Base-by-base conservation (phyloP, 2,113 vertebrate genomes). In the Mastomys coucha region DNA sequence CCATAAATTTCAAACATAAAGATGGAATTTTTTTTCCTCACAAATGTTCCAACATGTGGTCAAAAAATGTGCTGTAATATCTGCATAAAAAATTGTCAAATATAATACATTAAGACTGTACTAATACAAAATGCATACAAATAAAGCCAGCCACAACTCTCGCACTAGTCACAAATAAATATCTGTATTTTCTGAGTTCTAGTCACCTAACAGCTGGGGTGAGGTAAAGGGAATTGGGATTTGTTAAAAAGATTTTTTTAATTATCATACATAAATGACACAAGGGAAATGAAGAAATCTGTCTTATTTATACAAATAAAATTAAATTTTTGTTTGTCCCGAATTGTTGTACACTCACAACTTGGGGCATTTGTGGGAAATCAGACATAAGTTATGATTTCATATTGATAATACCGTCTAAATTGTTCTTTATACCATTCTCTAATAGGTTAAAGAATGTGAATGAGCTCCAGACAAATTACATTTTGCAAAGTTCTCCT, bases 1-100 rank as follows among this genome's bases (percentile, higher is more conserved):
- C 98, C 98, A 99, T 99, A 99, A 99, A 99, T 99, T 99, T 99
- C 98, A 99, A 99, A 98, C 98, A 98, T 99, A 99, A 99, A 99
- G 98, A 98, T 98, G 98, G 96, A 97, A 97, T 88, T 98, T 98
- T 99, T 98, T 98, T 98, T 97, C 67, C 39, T 49, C 84, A 77
- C 98, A 98, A 98, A 98, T 98, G 98, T 98, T 99, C 98, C 98
- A 99, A 98, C 98, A 98, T 98, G 98, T 99, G 98, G 98, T 98
- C 98, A 91, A 98, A 99, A 93, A 99, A 98, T 97, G 97, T 98
- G 97, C 95, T 98, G 80, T 98, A 98, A 98, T 97, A 98, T 97
- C 96, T 98, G 95, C 98, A 98, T 98, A 97, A 98, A 98, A 98
- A 98, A 95, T 97, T 98, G 97, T 82, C 95, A 97, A 98, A 91